A percentile compares a stretch with the other conserved stretches of the same genome.
phyloP scores from a whole-genome alignment of 1,140 invertebrate species.

The Papilio dardanus region DNA sequence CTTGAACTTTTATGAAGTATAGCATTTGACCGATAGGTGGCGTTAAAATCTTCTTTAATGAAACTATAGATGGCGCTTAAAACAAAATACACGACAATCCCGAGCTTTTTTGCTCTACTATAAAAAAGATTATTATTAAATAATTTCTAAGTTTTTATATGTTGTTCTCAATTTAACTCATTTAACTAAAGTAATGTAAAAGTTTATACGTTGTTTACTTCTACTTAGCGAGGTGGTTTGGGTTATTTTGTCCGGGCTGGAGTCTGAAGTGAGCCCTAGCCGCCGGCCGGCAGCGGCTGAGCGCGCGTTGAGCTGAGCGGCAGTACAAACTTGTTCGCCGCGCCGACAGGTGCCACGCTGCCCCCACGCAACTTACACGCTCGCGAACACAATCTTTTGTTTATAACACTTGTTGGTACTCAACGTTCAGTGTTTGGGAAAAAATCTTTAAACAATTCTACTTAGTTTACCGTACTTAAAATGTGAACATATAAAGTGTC shows the following conservation, averaged over 20 bases:
- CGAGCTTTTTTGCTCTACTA: neutral
- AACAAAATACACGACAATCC: neutral
- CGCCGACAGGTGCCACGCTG: conserved; percentile 70
- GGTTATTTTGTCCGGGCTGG: conserved; percentile 40
- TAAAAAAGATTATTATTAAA: neutral
- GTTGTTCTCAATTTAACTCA: no score
- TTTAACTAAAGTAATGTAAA: no score
- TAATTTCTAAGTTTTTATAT: neutral
- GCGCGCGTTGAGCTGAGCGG: conserved; percentile 41
- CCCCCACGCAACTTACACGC: conserved; percentile 54
- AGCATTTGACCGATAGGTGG: neutral
- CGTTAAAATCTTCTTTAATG: neutral
- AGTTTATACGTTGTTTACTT: neutral
- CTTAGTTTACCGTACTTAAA: conserved; percentile 36
- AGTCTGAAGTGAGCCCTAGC: conserved; percentile 49
- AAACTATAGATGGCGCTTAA: conserved; percentile 25
- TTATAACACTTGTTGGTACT: conserved; percentile 74
- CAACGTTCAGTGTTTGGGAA: conserved; percentile 41
- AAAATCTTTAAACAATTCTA: conserved; percentile 38
- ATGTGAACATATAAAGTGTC: conserved; percentile 72
- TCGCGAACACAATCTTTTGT: conserved; percentile 73
- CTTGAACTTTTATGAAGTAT: neutral
- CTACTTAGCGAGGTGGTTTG: neutral
- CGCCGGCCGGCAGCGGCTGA: conserved; percentile 45
- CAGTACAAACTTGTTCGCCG: conserved; percentile 73